Conservation (phyloP, 2,113 vertebrate genomes). For the Aspidoscelis tigris region DNA sequence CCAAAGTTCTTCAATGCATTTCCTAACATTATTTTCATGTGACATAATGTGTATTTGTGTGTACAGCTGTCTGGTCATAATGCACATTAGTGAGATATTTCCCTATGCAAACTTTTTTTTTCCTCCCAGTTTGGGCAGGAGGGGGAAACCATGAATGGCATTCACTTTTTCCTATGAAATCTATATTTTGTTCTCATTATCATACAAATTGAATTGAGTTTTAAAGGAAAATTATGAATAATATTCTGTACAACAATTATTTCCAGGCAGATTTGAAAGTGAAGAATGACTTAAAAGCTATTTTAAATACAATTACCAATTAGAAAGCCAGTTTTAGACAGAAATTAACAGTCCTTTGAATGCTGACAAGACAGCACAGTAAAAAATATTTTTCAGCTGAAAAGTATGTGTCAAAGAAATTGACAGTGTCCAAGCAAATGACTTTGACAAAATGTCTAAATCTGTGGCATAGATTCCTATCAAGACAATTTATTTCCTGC, state of each 20-base stretch:
- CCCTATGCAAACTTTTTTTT: constrained; percentile 20
- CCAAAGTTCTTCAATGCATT: no score
- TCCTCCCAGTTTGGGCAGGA: neutral
- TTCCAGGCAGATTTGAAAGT: constrained; percentile 18
- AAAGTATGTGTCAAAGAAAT: neutral
- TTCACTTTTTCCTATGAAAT: neutral
- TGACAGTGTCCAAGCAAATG: neutral
- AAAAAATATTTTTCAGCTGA: constrained; percentile 1
- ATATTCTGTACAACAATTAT: neutral
- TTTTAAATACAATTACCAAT: neutral
- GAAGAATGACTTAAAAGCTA: neutral
- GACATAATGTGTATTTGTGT: no score
- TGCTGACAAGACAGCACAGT: neutral
- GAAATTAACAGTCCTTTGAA: neutral
- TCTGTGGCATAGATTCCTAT: neutral
- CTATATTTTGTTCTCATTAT: constrained; percentile 23
- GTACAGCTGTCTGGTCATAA: neutral
- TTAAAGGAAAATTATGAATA: constrained; percentile 12
- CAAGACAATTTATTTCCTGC: neutral
- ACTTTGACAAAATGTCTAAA: constrained; percentile 11
- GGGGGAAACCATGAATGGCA: constrained; percentile 1
- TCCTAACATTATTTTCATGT: no score
- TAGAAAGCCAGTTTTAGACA: neutral
- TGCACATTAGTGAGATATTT: neutral
- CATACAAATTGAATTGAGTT: fast-evolving